These are phyloP conservation scores for Melieria crassipennis DNA, from an alignment of 2,888 invertebrate species.

Conservation along the genomic window DNA sequence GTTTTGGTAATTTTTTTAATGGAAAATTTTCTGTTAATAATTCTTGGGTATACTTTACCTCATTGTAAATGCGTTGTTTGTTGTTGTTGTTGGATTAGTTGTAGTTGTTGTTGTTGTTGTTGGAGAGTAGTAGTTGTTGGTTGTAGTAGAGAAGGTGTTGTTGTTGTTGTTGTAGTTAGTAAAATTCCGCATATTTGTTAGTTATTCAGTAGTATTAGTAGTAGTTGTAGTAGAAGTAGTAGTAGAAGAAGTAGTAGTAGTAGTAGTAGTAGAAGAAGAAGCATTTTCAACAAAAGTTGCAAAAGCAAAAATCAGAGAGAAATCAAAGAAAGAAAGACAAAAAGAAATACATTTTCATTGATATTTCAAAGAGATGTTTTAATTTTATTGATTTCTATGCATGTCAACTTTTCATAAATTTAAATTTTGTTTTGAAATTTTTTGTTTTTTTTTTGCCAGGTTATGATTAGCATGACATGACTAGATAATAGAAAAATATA, in stretches of 20 bases:
- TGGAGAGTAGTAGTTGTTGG: constrained; percentile 51
- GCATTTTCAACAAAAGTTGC: constrained; percentile 52
- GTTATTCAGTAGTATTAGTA: constrained; percentile 49
- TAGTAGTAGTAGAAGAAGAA: constrained; percentile 50
- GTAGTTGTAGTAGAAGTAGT: constrained; percentile 50
- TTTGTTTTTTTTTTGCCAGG: constrained; percentile 7
- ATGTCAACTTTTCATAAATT: neutral
- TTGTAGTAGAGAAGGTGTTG: constrained; percentile 61
- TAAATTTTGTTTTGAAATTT: neutral
- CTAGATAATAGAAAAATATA: too few relatives aligned
- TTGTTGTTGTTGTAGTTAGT: constrained; percentile 55
- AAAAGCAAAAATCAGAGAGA: constrained; percentile 46
- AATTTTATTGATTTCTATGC: neutral
- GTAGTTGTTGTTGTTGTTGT: constrained; percentile 43
- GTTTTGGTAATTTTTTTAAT: constrained; percentile 5
- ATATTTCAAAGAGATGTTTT: constrained; percentile 22
- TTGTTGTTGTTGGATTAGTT: constrained; percentile 46
- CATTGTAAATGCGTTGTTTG: constrained; percentile 56
- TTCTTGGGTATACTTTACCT: constrained; percentile 58
- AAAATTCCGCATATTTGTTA: constrained; percentile 53
- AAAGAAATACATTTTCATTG: constrained; percentile 27
- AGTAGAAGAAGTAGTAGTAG: constrained; percentile 50
- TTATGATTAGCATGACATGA: too few relatives aligned
- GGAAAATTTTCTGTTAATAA: constrained; percentile 11
- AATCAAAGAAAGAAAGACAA: constrained; percentile 46